Conservation (phyloP, 1,140 invertebrate genomes). For the Hyposmocoma kahamanoa region DNA sequence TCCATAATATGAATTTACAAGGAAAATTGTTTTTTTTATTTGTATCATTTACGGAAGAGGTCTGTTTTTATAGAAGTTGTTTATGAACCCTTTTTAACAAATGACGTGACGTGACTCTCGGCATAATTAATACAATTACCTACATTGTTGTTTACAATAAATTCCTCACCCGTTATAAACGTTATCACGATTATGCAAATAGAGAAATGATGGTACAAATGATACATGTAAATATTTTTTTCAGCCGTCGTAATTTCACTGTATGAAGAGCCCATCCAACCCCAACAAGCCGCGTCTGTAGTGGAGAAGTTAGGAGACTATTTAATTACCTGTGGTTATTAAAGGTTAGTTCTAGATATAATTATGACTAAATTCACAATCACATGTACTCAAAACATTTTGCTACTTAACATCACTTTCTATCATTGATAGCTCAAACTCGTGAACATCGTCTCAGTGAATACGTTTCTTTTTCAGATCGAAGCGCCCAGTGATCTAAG, state of each 20-base stretch:
- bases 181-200: too few species aligned
- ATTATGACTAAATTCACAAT: neutral
- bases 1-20: too few species aligned
- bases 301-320: constrained; percentile 97
- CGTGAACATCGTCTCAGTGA: constrained; percentile 1
- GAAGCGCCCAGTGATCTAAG: constrained; percentile 74
- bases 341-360: constrained; percentile 72
- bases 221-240: too few species aligned
- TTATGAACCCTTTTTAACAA: too few species aligned
- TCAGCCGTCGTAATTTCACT: constrained; percentile 92
- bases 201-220: too few species aligned
- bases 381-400: neutral
- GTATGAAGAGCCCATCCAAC: constrained; percentile 95
- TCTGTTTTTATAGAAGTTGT: too few species aligned
- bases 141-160: too few species aligned
- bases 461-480: constrained; percentile 55
- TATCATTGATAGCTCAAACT: neutral
- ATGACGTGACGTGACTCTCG: too few species aligned
- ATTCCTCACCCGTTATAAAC: too few species aligned
- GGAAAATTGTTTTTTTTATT: too few species aligned
- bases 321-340: constrained; percentile 95
- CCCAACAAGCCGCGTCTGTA: constrained; percentile 94
- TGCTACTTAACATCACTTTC: neutral
- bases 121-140: too few species aligned
- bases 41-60: too few species aligned